These are phyloP conservation scores for Labeo catla DNA, from an alignment of 2,113 vertebrate genomes.

Conservation along the genomic window DNA sequence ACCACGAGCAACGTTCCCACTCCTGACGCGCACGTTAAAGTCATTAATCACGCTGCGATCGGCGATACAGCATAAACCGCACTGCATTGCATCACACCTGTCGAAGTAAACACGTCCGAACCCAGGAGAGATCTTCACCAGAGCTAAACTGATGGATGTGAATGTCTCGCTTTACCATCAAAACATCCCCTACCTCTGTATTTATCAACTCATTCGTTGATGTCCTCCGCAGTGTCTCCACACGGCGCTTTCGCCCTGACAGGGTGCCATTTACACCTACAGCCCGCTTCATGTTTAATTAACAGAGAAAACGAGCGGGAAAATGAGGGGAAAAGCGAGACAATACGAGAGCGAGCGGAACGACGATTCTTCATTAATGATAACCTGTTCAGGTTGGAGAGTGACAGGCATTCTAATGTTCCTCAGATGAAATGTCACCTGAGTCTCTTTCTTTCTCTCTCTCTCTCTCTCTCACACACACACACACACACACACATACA, in stretches of 20 bases:
- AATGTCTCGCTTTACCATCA: background rate
- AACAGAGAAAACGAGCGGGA: conserved; percentile 5
- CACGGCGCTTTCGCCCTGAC: background rate
- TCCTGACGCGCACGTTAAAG: background rate
- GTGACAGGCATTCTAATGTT: conserved; percentile 63
- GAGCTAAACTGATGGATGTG: background rate
- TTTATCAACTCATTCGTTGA: conserved; percentile 15
- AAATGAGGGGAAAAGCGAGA: conserved; percentile 52
- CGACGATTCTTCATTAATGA: conserved; percentile 53
- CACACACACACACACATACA: background rate
- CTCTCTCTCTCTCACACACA: background rate
- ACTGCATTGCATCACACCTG: conserved; percentile 10
- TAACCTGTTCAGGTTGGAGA: conserved; percentile 62
- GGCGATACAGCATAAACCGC: background rate
- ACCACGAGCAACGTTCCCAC: background rate
- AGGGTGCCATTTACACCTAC: conserved; percentile 16
- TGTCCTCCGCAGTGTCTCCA: background rate
- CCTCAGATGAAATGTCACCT: conserved; percentile 15
- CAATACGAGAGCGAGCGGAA: conserved; percentile 41
- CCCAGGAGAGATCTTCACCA: background rate
- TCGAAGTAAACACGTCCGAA: background rate
- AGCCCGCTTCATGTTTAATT: conserved; percentile 29
- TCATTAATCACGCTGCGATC: background rate
- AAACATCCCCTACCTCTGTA: conserved; percentile 2
- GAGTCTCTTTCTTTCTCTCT: background rate